Conservation (phyloP, 2,797 vertebrate species). For the Denticeps clupeoides region DNA sequence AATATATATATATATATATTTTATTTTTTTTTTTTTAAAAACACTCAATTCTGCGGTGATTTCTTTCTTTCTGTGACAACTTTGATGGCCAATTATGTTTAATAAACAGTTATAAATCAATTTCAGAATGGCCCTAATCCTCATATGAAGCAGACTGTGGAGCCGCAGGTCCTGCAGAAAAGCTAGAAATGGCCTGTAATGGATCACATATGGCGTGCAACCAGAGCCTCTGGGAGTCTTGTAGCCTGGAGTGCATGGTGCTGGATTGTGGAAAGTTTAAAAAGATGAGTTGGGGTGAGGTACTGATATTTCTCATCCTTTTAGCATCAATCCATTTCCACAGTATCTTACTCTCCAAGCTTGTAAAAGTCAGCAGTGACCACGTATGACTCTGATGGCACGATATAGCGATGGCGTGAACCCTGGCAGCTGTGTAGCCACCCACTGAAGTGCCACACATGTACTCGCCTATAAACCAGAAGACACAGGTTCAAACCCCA, state of each 20-base stretch:
- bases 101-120: constrained; percentile 74
- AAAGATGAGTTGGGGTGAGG: constrained; percentile 15
- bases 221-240: constrained; percentile 39
- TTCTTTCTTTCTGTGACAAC: constrained; percentile 48
- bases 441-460: constrained; percentile 40
- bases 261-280: constrained; percentile 28
- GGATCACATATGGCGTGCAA: constrained; percentile 57
- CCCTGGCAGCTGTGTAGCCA: constrained; percentile 17
- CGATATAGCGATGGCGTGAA: too few species aligned
- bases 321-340: constrained; percentile 32
- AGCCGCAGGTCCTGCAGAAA: constrained; percentile 60
- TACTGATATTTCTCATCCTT: constrained; percentile 7
- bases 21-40: constrained; percentile 38
- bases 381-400: too few species aligned
- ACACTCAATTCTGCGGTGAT: constrained; percentile 42
- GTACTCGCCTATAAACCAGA: too few species aligned
- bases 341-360: too few species aligned
- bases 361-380: too few species aligned
- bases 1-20: too few species aligned
- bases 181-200: constrained; percentile 58
- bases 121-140: constrained; percentile 58
- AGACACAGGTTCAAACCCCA: too few species aligned
- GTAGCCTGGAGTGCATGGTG: constrained; percentile 26
- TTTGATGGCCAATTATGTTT: constrained; percentile 73
- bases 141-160: constrained; percentile 54